These are phyloP conservation scores for Caradrina clavipalpis DNA, from an alignment of 2,888 invertebrate species.

Conservation along the genomic window DNA sequence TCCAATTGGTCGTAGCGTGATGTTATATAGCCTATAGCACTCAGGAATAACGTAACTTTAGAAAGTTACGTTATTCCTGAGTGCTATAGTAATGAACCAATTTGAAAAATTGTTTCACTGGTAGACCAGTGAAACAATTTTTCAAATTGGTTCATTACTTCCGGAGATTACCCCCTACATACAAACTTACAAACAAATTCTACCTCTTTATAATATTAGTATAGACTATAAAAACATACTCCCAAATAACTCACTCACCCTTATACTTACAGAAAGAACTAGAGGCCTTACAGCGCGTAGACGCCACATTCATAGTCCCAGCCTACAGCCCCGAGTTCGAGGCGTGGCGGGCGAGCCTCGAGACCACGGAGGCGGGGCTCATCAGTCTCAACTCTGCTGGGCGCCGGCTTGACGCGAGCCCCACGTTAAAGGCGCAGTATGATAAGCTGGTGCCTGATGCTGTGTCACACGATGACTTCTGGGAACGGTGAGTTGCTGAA, in stretches of 20 bases:
- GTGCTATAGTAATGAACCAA: no score
- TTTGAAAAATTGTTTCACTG: no score
- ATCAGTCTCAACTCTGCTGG: constrained; percentile 72
- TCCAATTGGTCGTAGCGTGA: no score
- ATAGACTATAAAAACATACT: no score
- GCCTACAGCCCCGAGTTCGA: constrained; percentile 90
- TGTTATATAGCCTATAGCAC: no score
- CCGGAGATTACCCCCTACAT: no score
- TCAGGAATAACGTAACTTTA: no score
- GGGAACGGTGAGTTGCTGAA: constrained; percentile 92
- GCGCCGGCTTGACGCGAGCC: constrained; percentile 76
- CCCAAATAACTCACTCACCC: neutral
- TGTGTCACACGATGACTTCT: constrained; percentile 94
- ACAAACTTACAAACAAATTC: no score
- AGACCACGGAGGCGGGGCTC: constrained; percentile 69
- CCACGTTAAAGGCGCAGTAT: constrained; percentile 91
- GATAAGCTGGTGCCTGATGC: constrained; percentile 93
- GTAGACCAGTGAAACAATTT: no score
- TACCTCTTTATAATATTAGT: no score
- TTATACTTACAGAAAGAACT: constrained; percentile 91
- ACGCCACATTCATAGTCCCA: constrained; percentile 93
- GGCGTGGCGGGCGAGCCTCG: constrained; percentile 84
- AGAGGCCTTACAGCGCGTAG: constrained; percentile 93
- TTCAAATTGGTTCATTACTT: no score
- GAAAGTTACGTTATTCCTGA: no score